Evolutionary conservation across 2,888 invertebrate species (phyloP).

Genomic region (Oligia fasciuncula): DNA sequence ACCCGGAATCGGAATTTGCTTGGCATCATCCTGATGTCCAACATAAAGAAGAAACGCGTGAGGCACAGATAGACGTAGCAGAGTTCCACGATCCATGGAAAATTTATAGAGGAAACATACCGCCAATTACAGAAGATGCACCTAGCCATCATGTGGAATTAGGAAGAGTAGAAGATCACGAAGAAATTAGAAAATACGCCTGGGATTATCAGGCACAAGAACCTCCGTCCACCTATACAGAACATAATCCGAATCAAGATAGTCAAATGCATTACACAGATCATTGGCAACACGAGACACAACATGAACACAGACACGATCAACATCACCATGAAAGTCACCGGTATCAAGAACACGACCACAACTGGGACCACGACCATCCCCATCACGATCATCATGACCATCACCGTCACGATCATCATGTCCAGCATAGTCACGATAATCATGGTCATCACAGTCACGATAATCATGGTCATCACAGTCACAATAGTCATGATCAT

Average conservation of each 20-base stretch:
- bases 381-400: constrained; percentile 48
- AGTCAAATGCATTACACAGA: constrained; percentile 54
- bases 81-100: constrained; percentile 93
- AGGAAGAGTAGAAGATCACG: constrained; percentile 70
- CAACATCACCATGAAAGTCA: constrained; percentile 60
- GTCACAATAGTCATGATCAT: constrained; percentile 14
- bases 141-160: constrained; percentile 58
- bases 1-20: constrained; percentile 85
- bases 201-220: constrained; percentile 77
- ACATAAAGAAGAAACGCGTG: constrained; percentile 69
- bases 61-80: constrained; percentile 73
- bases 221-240: constrained; percentile 47
- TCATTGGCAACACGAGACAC: constrained; percentile 57
- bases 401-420: constrained; percentile 38
- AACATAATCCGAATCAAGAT: constrained; percentile 59
- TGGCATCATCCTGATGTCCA: constrained; percentile 85
- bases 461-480: constrained; percentile 11
- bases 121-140: constrained; percentile 72
- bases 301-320: constrained; percentile 55
- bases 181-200: constrained; percentile 80
- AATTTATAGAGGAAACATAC: constrained; percentile 90
- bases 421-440: constrained; percentile 16
- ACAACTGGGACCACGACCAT: constrained; percentile 56
- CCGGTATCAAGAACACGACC: constrained; percentile 61
- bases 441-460: constrained; percentile 55